phyloP scores from a whole-genome alignment of 2,113 vertebrate species.

The Chaetodon trifascialis region DNA sequence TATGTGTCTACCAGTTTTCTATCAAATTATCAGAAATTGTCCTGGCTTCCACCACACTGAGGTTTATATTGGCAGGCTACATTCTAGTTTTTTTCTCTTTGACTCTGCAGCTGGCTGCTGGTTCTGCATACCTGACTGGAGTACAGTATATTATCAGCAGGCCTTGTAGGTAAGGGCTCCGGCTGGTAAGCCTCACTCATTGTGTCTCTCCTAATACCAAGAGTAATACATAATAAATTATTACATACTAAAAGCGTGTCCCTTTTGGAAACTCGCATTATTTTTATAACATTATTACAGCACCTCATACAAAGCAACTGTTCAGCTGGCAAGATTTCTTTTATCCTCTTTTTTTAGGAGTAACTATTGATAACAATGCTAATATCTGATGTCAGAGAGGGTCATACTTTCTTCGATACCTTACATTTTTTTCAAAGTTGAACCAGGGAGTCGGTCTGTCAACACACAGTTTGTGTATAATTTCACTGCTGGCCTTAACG shows the following conservation, averaged over 20 bases:
- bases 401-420: neutral
- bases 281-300: slow-evolving; percentile 1
- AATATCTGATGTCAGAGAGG: neutral
- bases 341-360: neutral
- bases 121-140: slow-evolving; percentile 2
- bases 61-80: neutral
- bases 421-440: neutral
- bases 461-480: no score
- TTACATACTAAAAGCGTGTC: neutral
- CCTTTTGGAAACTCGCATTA: neutral
- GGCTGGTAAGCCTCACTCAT: neutral
- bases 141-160: neutral
- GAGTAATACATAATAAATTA: no score
- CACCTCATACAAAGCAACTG: neutral
- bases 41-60: neutral
- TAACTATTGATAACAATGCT: neutral
- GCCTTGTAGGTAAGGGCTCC: neutral
- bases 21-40: neutral
- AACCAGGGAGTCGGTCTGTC: neutral
- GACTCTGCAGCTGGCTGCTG: slow-evolving; percentile 4
- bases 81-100: slow-evolving; percentile 1
- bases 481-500: no score
- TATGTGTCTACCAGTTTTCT: neutral
- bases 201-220: neutral
- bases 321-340: neutral